Conservation (phyloP, 2,888 invertebrate genomes). For the Sphaerophoria rueppellii region DNA sequence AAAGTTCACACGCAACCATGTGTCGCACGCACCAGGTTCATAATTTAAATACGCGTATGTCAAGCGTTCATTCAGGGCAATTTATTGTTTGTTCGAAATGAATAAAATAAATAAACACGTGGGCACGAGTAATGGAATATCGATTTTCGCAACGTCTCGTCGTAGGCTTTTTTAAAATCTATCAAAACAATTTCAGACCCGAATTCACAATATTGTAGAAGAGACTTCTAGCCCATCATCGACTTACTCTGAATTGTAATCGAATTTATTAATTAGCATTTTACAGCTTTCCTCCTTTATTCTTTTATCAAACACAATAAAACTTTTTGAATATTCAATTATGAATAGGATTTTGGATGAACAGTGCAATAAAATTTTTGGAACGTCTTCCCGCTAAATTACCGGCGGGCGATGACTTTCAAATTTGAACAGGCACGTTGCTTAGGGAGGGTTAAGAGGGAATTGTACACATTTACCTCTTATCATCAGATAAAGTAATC, state of each 20-base stretch:
- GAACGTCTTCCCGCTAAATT: slow-evolving; percentile 2
- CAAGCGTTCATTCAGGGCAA: slow-evolving; percentile 51
- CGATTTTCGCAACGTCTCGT: slow-evolving; percentile 23
- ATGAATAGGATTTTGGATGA: slow-evolving; percentile 54
- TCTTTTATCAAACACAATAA: slow-evolving; percentile 52
- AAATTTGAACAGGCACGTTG: not conserved
- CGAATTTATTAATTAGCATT: slow-evolving; percentile 73
- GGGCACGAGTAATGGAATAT: slow-evolving; percentile 14
- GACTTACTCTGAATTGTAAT: slow-evolving; percentile 59
- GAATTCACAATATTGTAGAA: not conserved
- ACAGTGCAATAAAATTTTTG: slow-evolving; percentile 28
- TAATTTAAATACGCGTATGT: slow-evolving; percentile 55
- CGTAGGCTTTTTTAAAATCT: not conserved
- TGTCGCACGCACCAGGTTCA: slow-evolving; percentile 13
- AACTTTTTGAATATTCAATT: slow-evolving; percentile 72
- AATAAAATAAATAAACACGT: not conserved
- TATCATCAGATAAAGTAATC: not conserved
- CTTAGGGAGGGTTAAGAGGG: not conserved
- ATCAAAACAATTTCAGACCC: not conserved
- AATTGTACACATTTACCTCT: not conserved
- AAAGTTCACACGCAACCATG: slow-evolving; percentile 61
- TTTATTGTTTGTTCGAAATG: slow-evolving; percentile 10
- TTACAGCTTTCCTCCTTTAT: slow-evolving; percentile 67
- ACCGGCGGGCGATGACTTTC: too few relatives aligned
- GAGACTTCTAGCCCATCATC: slow-evolving; percentile 35